phyloP scores from a whole-genome alignment of 2,113 vertebrate species.

The Phylloscopus trochilus region DNA sequence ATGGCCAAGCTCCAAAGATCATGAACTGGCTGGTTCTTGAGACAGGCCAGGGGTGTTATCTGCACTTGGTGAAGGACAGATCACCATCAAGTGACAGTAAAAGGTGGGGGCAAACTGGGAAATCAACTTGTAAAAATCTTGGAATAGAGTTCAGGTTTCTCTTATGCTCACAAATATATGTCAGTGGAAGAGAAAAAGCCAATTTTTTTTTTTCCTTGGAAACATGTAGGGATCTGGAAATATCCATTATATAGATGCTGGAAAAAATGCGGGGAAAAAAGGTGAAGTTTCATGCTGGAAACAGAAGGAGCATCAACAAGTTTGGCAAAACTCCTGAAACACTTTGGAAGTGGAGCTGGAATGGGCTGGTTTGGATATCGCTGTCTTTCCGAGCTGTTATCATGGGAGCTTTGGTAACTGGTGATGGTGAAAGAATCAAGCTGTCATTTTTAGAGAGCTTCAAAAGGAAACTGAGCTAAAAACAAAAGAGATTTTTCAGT shows the following conservation, averaged over 20 bases:
- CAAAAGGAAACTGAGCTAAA: not conserved
- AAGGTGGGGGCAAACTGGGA: not conserved
- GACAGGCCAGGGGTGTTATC: not conserved
- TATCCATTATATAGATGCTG: fast-evolving
- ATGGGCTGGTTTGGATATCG: not conserved
- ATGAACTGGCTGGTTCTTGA: not conserved
- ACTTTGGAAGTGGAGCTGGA: not conserved
- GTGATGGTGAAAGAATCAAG: not conserved
- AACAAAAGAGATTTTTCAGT: not conserved
- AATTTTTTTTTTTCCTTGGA: not conserved
- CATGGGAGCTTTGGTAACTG: not conserved
- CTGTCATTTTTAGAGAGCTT: not conserved
- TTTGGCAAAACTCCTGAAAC: not conserved
- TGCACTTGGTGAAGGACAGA: not conserved
- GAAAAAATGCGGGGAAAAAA: not conserved
- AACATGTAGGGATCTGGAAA: not conserved
- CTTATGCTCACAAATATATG: fast-evolving
- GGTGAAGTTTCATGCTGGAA: not conserved
- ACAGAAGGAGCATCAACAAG: not conserved
- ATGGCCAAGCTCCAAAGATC: not conserved
- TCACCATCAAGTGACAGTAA: not conserved
- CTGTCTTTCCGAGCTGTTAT: not conserved
- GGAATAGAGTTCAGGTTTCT: not conserved
- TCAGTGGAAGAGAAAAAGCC: not conserved
- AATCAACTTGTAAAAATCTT: not conserved